phyloP scores from a whole-genome alignment of 2,113 vertebrate genomes.

The Zosterops lateralis region DNA sequence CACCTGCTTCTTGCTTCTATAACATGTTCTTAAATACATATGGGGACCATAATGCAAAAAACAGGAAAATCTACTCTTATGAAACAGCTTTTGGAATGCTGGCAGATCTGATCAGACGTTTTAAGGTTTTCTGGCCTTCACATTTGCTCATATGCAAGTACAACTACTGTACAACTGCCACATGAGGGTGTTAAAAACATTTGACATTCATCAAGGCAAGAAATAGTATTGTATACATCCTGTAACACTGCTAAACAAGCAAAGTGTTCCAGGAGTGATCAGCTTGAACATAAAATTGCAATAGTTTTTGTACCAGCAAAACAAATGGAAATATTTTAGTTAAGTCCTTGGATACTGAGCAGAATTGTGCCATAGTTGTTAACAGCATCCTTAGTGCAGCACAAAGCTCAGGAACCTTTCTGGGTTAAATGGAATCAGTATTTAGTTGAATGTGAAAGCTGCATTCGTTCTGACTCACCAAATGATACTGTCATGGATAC shows the following conservation, averaged over 20 bases:
- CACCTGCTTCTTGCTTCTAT: not conserved
- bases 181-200: not conserved
- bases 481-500: slow-evolving; percentile 88
- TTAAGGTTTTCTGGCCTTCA: not conserved
- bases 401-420: not conserved
- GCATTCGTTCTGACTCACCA: slow-evolving; percentile 75
- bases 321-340: not conserved
- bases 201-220: not conserved
- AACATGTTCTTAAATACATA: not conserved
- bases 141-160: not conserved
- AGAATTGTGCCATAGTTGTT: not conserved
- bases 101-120: not conserved
- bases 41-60: not conserved
- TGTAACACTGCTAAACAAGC: not conserved
- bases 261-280: not conserved
- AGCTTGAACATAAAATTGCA: not conserved
- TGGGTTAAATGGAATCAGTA: not conserved
- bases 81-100: not conserved
- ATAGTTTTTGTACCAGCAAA: not conserved
- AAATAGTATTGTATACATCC: not conserved
- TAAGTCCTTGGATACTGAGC: not conserved
- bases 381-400: not conserved
- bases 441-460: not conserved
- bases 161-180: not conserved
- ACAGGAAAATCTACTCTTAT: not conserved